Evolutionary conservation across 2,888 invertebrate genomes (phyloP).

Genomic region (Drosophila hamatofila): DNA sequence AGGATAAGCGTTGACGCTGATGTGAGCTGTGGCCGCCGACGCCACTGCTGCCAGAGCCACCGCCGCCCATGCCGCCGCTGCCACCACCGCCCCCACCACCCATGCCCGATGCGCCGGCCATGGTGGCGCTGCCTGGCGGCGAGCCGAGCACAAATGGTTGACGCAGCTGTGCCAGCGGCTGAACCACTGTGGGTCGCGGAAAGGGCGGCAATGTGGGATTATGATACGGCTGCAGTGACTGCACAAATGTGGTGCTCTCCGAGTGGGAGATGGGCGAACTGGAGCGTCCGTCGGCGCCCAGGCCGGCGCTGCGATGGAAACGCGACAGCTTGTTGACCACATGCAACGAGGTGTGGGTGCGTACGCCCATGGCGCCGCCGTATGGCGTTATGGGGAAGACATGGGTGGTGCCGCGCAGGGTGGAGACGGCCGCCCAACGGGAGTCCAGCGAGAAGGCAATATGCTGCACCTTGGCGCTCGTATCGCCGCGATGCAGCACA

Average conservation of each 20-base stretch:
- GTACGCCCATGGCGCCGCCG: conserved; percentile 94
- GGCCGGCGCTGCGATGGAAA: conserved; percentile 98
- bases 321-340: conserved; percentile 97
- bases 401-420: conserved; percentile 98
- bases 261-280: conserved; percentile 88
- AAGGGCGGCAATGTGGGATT: conserved; percentile 97
- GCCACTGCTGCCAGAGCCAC: conserved; percentile 35
- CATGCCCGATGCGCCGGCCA: conserved; percentile 35
- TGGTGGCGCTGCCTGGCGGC: conserved; percentile 76
- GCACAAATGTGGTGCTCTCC: conserved; percentile 84
- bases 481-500: conserved; percentile 97
- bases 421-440: conserved; percentile 98
- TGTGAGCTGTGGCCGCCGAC: conserved; percentile 83
- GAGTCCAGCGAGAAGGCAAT: conserved; percentile 96
- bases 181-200: conserved; percentile 92
- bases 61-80: conserved; percentile 15
- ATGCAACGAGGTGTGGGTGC: conserved; percentile 97
- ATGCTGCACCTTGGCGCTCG: conserved; percentile 97
- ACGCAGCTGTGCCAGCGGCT: conserved; percentile 94
- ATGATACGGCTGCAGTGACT: conserved; percentile 88
- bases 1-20: conserved; percentile 89
- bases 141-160: conserved; percentile 87
- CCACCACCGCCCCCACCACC: conserved; percentile 38
- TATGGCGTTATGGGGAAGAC: conserved; percentile 98
- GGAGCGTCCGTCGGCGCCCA: conserved; percentile 90